Conservation (phyloP, 2,113 vertebrate genomes). For the Syngnathoides biaculeatus region DNA sequence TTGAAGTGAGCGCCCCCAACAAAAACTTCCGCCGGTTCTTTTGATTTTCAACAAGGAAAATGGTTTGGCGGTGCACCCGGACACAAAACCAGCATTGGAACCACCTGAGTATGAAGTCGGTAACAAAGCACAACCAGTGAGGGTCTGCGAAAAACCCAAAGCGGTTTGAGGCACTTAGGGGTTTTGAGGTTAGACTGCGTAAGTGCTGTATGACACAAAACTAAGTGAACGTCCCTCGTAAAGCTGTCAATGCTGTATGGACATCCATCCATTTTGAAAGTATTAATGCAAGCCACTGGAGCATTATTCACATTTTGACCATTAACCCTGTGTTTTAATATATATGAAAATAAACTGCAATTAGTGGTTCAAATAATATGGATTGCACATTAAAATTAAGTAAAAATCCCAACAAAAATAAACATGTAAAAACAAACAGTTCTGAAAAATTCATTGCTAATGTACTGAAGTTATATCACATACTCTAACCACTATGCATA, state of each 20-base stretch:
- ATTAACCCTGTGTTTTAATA: no score
- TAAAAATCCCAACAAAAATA: no score
- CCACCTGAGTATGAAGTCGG: background rate
- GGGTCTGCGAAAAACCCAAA: background rate
- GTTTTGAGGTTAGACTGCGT: constrained; percentile 1
- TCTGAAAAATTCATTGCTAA: no score
- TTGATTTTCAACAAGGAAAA: background rate
- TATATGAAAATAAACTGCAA: background rate
- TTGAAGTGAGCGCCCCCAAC: background rate
- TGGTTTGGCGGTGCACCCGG: background rate
- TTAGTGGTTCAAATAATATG: no score
- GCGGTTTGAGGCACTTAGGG: background rate
- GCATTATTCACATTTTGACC: no score
- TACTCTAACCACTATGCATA: background rate
- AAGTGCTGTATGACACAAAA: background rate
- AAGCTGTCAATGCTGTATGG: background rate
- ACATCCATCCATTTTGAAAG: background rate
- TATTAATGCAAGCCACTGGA: no score
- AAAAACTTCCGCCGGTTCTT: background rate
- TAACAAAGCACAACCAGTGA: background rate
- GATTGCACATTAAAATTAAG: no score
- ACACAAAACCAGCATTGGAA: background rate
- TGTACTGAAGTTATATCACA: no score
- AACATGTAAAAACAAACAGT: no score
- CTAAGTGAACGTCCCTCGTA: background rate